These are phyloP conservation scores for Tringa solitaria DNA, from an alignment of 2,113 vertebrate genomes.

Conservation along the genomic window DNA sequence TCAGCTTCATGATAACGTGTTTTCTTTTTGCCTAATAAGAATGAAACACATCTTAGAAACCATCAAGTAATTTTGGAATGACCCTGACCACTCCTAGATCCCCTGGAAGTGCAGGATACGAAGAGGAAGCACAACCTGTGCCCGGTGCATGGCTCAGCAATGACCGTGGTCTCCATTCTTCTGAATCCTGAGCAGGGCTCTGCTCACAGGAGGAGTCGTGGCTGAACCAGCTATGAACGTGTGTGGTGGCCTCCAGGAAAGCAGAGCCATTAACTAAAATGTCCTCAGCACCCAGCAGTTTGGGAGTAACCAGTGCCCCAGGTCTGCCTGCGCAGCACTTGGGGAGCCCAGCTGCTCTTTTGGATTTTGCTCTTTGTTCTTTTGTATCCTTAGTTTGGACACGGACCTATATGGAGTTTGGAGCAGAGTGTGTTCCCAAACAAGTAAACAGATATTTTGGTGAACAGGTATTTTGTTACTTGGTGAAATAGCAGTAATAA, in stretches of 20 bases:
- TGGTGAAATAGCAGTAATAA: background rate
- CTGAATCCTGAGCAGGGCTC: background rate
- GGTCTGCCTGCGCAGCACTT: background rate
- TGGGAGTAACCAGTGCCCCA: background rate
- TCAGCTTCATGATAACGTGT: background rate
- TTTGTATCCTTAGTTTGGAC: background rate
- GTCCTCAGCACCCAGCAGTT: background rate
- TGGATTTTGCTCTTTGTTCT: background rate
- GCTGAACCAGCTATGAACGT: background rate
- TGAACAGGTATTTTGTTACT: no score
- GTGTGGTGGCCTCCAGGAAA: fast-evolving
- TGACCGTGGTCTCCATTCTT: fast-evolving
- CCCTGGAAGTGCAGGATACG: background rate
- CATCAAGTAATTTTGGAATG: background rate
- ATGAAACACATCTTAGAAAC: background rate
- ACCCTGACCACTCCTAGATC: background rate
- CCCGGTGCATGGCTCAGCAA: fast-evolving
- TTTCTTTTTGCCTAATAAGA: background rate
- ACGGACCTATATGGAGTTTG: background rate
- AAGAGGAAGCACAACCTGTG: background rate
- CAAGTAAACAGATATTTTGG: background rate
- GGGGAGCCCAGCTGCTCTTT: background rate
- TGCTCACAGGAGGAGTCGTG: background rate
- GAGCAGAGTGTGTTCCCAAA: background rate
- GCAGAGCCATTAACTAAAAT: background rate